Percentiles rank a stretch among this genome's conserved stretches.
phyloP scores from a whole-genome alignment of 2,113 vertebrate species.

The Echinops telfairi region DNA sequence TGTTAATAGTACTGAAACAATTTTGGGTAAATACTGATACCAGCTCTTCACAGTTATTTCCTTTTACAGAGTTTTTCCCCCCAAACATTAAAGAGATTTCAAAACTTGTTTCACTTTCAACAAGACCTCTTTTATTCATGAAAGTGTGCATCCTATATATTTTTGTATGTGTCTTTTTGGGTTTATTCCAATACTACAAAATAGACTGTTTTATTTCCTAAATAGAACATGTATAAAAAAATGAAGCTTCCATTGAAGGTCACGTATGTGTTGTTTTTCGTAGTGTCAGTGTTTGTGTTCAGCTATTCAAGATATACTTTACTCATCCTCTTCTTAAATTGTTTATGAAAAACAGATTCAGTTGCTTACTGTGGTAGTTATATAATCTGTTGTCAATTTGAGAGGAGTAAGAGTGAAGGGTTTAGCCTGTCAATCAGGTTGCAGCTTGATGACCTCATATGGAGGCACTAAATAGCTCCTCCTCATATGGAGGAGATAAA shows the following conservation, averaged over 20 bases:
- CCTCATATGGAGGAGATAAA: too few species aligned
- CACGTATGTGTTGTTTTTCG: background rate
- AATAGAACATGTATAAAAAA: background rate
- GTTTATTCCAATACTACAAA: background rate
- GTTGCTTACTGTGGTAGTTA: background rate
- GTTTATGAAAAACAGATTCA: background rate
- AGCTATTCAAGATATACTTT: background rate
- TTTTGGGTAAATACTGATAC: background rate
- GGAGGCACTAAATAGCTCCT: too few species aligned
- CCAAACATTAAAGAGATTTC: background rate
- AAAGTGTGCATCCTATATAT: background rate
- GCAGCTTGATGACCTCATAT: too few species aligned
- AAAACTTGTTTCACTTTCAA: background rate
- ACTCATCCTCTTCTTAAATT: background rate
- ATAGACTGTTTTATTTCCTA: background rate
- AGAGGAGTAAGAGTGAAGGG: too few species aligned
- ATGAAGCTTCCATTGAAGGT: background rate
- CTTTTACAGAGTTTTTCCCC: background rate
- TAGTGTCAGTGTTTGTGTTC: background rate
- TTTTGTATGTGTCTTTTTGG: background rate
- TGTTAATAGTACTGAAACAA: constrained; percentile 24
- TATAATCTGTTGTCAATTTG: too few species aligned
- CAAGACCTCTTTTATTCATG: background rate
- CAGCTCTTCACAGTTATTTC: background rate
- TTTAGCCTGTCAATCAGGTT: too few species aligned